Evolutionary conservation across 2,797 vertebrate genomes (phyloP), one percentile per base, ranked within the genome.

Genomic region (Pangasius djambal): DNA sequence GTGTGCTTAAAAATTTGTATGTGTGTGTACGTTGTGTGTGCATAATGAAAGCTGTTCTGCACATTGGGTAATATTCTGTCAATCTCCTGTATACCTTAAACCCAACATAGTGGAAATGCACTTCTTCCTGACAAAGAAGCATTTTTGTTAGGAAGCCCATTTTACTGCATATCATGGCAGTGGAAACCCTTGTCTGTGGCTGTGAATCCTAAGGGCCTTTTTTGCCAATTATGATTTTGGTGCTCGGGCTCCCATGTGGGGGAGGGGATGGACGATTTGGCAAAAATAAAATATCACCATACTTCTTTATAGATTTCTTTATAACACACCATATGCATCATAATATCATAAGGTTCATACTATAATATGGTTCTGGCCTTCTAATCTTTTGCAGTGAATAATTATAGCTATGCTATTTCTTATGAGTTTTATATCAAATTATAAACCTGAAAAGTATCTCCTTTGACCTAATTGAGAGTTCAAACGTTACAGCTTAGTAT

Each of bases 41-140:
- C 22, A 6, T 67, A 67, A 84, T 67, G 40, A 84, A 84, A 10
- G 28, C 79, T 82, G 34, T 61, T 61, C 52, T 37, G 81, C 81
- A 63, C 13, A 83, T 28, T 44, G 6, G 57, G 22, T 61, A 25
- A 63, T 8, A 83, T 83, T 83, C 34, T 83, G 44, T 83, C 59
- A 83, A 63, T 28, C 37, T 44, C 37, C 81, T 40, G 34, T 50
- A 83, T 22, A 34, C 18, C n/a, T 79, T 57, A 34, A 18, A 16
- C 59, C 25, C 37, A 44, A 44, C 63, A 44, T 44, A 4, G 13
- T 37, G 55, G 34, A 59, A 79, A 79, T 55, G 77, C n/a, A 34
- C 34, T 55, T 81, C 77, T 55, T 57, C n/a, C 31, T 77, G 44
- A 31, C 28, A 31, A n/a, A 78, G n/a, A 81, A 59, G 20, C 6